A percentile compares a stretch with the other conserved stretches of the same genome.
phyloP scores from a whole-genome alignment of 2,888 invertebrate species.

The Euclidia mi region DNA sequence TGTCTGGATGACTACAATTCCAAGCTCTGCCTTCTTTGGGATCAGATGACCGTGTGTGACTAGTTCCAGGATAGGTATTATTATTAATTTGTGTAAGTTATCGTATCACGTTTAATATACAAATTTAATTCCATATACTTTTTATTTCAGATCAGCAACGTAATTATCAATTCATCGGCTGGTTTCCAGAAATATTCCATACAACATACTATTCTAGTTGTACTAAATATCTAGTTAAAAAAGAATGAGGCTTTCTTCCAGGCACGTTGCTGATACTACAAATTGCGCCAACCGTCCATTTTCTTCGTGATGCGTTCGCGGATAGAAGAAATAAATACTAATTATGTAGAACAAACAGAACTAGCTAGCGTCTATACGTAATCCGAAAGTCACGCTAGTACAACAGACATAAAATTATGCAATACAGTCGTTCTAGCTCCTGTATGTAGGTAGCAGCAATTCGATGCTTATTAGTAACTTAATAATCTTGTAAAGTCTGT shows the following conservation, averaged over 20 bases:
- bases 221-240: slow-evolving; percentile 15
- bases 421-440: not conserved
- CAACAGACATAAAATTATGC: not conserved
- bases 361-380: slow-evolving; percentile 3
- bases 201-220: no score
- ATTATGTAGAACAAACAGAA: slow-evolving; percentile 7
- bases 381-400: not conserved
- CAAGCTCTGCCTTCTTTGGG: no score
- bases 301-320: slow-evolving; percentile 20
- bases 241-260: slow-evolving; percentile 19
- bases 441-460: not conserved
- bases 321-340: slow-evolving; percentile 23
- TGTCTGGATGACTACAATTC: no score
- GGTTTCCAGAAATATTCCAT: not conserved
- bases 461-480: no score
- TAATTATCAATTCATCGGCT: not conserved
- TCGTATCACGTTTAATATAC: no score
- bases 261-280: slow-evolving; percentile 35
- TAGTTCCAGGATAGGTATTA: no score
- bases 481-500: no score
- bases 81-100: no score
- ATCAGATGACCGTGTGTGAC: no score
- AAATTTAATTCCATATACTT: no score
- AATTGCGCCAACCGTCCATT: slow-evolving; percentile 19
- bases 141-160: not conserved